Evolutionary conservation across 2,888 invertebrate species (phyloP).

Genomic region (Bibio marci): DNA sequence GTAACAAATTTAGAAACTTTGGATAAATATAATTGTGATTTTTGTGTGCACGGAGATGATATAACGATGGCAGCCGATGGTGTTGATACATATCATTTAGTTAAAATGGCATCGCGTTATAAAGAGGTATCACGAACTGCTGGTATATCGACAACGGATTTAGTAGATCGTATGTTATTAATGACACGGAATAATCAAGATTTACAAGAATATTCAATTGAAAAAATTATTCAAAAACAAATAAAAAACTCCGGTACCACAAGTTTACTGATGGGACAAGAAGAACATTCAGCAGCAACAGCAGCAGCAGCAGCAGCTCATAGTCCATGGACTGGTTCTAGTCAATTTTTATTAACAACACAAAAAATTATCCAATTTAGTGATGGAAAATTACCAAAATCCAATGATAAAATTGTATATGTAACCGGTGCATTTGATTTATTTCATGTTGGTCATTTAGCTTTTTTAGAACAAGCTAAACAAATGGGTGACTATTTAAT

Average conservation of each 20-base stretch:
- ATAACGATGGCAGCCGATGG: constrained; percentile 95
- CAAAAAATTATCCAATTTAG: constrained; percentile 90
- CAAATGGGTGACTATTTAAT: constrained; percentile 88
- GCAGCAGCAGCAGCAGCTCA: constrained; percentile 59
- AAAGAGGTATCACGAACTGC: constrained; percentile 92
- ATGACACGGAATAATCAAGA: constrained; percentile 68
- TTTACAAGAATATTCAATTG: constrained; percentile 47
- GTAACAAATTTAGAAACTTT: constrained; percentile 91
- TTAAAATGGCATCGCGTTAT: constrained; percentile 82
- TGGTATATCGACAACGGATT: constrained; percentile 94
- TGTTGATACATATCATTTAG: constrained; percentile 87
- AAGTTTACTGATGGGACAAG: constrained; percentile 75
- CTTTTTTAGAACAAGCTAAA: constrained; percentile 83
- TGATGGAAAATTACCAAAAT: constrained; percentile 66
- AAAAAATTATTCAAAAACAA: constrained; percentile 25
- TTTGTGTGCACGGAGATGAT: constrained; percentile 99
- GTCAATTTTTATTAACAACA: constrained; percentile 91
- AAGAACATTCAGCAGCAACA: constrained; percentile 68
- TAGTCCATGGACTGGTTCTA: constrained; percentile 95
- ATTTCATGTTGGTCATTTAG: constrained; percentile 95
- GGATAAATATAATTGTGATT: constrained; percentile 90
- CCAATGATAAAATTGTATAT: constrained; percentile 57
- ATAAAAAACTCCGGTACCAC: constrained; percentile 38
- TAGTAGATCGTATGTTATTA: constrained; percentile 88
- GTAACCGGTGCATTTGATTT: constrained; percentile 97